Base-by-base conservation (phyloP, 30 jellyfish, hydroid and myxozoan genomes). In the Mastigias papua region DNA sequence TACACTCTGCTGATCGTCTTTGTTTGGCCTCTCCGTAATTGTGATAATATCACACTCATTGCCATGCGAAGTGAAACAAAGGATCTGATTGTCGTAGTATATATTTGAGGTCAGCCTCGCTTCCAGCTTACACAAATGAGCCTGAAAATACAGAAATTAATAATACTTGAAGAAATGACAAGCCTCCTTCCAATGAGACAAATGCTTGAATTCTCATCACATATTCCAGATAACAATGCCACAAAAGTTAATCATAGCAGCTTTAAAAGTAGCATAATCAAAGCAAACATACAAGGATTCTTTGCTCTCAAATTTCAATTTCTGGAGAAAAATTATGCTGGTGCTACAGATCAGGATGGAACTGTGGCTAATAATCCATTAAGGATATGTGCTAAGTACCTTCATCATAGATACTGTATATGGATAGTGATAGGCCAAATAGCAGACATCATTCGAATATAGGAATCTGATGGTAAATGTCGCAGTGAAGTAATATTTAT, bases 351-450 rank as follows among this genome's bases (percentile, higher is more conserved):
- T n/a, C n/a, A n/a, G n/a, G n/a, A n/a, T n/a, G n/a, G n/a, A n/a
- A n/a, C n/a, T n/a, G n/a, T n/a, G n/a, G n/a, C n/a, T n/a, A n/a
- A n/a, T n/a, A 42, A 4, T 42, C 23, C 20, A 10, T 5, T 19
- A 54, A 6, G 67, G 23, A 54, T 6, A 21, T 54, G 27, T 3
- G 17, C 7, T 54, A 10, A 5, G 67, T 54, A 95, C 99, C 92
- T 83, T 78, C 76, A 95, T 76, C 97, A 89, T 76, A 9, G 97
- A 29, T 57, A 33, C 65, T 6, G 99, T 63, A 62, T 58, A 95
- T 26, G 99, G 99, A 76, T 90, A 95, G 66, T 95, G 99, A 64
- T 95, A 95, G 16, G 99, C 99, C 69, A 95, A 13, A 48, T 74
- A 95, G 71, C 99, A 95, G 30, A 90, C 88, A 69, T 95, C 99